Conservation (phyloP, 2,113 vertebrate species). For the Setophaga petechia region DNA sequence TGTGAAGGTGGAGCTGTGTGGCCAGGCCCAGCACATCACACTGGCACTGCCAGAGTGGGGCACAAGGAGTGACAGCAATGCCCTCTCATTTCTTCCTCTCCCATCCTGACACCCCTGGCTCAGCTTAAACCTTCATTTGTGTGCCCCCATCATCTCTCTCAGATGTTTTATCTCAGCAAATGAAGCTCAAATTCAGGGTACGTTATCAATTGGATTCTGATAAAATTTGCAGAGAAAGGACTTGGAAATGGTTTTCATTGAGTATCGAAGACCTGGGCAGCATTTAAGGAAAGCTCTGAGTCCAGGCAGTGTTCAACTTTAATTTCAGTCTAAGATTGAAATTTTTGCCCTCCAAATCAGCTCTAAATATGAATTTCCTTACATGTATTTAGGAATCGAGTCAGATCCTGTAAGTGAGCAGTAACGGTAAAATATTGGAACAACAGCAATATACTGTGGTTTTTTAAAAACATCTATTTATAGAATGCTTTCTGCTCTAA, state of each 20-base stretch:
- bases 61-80: background rate
- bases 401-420: background rate
- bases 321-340: background rate
- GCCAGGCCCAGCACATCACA: accelerated
- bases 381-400: background rate
- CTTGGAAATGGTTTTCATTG: background rate
- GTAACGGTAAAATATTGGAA: background rate
- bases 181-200: background rate
- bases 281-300: background rate
- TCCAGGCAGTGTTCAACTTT: background rate
- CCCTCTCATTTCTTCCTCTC: background rate
- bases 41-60: accelerated
- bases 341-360: background rate
- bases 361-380: background rate
- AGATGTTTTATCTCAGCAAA: background rate
- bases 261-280: background rate
- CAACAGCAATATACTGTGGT: background rate
- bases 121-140: background rate
- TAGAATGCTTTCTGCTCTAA: conserved; percentile 3
- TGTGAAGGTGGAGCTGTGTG: background rate
- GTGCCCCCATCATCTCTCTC: background rate
- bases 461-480: conserved; percentile 4
- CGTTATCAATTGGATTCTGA: background rate
- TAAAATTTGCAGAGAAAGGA: background rate
- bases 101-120: background rate